These are phyloP conservation scores for Hirtodrosophila trivittata DNA, from an alignment of 2,888 invertebrate genomes.

Conservation along the genomic window DNA sequence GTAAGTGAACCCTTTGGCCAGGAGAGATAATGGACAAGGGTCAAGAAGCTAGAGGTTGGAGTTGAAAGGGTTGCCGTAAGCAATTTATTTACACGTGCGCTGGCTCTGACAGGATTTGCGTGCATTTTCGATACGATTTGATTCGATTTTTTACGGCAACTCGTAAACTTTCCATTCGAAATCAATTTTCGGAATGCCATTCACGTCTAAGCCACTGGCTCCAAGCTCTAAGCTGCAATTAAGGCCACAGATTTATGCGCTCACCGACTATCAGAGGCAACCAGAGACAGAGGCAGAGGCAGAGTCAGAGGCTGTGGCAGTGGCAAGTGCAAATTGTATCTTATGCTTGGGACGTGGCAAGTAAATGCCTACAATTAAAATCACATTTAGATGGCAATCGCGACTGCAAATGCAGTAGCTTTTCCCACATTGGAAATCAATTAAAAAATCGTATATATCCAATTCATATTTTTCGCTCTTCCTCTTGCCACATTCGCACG, in stretches of 20 bases:
- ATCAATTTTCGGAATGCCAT: constrained; percentile 59
- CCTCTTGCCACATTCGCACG: constrained; percentile 37
- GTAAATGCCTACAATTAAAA: constrained; percentile 65
- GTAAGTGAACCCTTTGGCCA: constrained; percentile 43
- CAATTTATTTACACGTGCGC: constrained; percentile 75
- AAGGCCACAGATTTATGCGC: constrained; percentile 41
- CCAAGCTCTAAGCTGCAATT: constrained; percentile 50
- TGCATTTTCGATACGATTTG: constrained; percentile 66
- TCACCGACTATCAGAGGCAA: constrained; percentile 33
- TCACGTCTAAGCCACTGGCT: constrained; percentile 22
- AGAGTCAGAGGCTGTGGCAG: constrained; percentile 14
- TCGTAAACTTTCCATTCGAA: constrained; percentile 58
- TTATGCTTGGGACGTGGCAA: constrained; percentile 23
- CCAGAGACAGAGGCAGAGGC: constrained; percentile 12
- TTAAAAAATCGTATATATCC: constrained; percentile 37
- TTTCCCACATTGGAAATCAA: constrained; percentile 45
- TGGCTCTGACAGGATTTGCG: constrained; percentile 53
- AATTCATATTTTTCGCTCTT: constrained; percentile 1
- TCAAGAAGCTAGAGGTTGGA: constrained; percentile 11
- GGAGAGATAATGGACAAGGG: constrained; percentile 57
- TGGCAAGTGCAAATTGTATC: constrained; percentile 27
- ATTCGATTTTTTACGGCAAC: constrained; percentile 70
- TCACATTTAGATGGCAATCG: constrained; percentile 67
- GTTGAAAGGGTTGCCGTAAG: constrained; percentile 59
- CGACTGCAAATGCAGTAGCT: constrained; percentile 9